Conservation (phyloP, 2,888 invertebrate genomes). For the Thymelicus sylvestris region DNA sequence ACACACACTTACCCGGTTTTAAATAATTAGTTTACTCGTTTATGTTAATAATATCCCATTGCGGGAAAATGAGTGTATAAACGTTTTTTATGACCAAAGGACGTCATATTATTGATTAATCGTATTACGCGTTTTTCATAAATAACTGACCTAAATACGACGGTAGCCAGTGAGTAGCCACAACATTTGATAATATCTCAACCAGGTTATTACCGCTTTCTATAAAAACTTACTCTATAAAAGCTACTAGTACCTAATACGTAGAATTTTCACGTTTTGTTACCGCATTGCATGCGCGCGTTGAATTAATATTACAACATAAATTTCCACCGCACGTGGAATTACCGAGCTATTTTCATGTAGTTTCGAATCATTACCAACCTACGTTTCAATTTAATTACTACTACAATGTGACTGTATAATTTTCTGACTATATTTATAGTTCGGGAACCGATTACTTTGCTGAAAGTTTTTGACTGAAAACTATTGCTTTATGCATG, state of each 20-base stretch:
- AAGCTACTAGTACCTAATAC: background rate
- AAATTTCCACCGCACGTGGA: slow-evolving; percentile 11
- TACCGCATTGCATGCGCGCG: slow-evolving; percentile 9
- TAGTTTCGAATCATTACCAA: background rate
- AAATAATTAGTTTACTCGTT: too few species aligned
- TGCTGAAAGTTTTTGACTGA: too few species aligned
- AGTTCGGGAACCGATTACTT: too few species aligned
- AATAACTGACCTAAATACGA: background rate
- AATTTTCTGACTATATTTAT: too few species aligned
- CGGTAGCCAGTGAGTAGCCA: background rate
- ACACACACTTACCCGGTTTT: too few species aligned
- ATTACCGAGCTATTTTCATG: slow-evolving; percentile 6
- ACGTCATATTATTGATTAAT: too few species aligned
- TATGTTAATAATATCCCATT: too few species aligned
- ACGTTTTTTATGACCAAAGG: too few species aligned
- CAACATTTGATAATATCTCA: background rate
- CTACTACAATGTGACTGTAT: background rate
- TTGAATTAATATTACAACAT: slow-evolving; percentile 9
- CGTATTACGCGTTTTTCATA: background rate
- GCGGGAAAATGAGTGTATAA: too few species aligned
- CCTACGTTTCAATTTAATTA: background rate
- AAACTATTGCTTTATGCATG: too few species aligned
- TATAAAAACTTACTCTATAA: slow-evolving; percentile 2
- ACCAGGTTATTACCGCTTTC: slow-evolving; percentile 1
- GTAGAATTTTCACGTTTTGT: slow-evolving; percentile 17